Percentiles rank a stretch among this genome's conserved stretches.
Evolutionary conservation across 2,797 vertebrate species (phyloP).

Genomic region (Phylloscopus collybita): DNA sequence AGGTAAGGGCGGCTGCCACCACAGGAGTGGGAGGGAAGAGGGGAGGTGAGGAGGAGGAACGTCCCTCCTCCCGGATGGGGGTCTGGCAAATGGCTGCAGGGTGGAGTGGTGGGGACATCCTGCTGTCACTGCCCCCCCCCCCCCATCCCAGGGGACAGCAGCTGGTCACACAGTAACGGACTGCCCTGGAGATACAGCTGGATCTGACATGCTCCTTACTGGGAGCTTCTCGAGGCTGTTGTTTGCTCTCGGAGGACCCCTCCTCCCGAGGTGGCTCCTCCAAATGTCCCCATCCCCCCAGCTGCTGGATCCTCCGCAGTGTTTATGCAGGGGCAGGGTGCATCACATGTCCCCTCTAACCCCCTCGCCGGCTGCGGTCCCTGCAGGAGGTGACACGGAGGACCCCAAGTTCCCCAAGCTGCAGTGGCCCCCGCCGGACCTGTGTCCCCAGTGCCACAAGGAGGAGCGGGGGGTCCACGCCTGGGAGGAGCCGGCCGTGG

Average conservation of each 20-base stretch:
- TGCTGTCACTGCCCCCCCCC: rapidly evolving
- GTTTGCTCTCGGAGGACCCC: background rate
- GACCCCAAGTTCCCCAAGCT: constrained; percentile 92
- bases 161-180: background rate
- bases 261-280: background rate
- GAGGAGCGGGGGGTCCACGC: constrained; percentile 73
- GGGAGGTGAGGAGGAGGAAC: background rate
- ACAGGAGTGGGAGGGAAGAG: background rate
- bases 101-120: background rate
- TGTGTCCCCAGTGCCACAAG: constrained; percentile 84
- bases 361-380: background rate
- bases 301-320: rapidly evolving
- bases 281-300: background rate
- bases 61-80: background rate
- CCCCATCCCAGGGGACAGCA: background rate
- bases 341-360: rapidly evolving
- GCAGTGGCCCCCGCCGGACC: constrained; percentile 87
- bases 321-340: background rate
- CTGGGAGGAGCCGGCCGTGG: constrained; percentile 78
- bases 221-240: constrained; percentile 1
- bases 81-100: background rate
- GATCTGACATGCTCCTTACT: background rate
- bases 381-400: constrained; percentile 85
- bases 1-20: constrained; percentile 71
- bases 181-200: background rate